These are phyloP conservation scores for Adoxophyes honmai DNA, from an alignment of 1,140 invertebrate species.

Conservation along the genomic window DNA sequence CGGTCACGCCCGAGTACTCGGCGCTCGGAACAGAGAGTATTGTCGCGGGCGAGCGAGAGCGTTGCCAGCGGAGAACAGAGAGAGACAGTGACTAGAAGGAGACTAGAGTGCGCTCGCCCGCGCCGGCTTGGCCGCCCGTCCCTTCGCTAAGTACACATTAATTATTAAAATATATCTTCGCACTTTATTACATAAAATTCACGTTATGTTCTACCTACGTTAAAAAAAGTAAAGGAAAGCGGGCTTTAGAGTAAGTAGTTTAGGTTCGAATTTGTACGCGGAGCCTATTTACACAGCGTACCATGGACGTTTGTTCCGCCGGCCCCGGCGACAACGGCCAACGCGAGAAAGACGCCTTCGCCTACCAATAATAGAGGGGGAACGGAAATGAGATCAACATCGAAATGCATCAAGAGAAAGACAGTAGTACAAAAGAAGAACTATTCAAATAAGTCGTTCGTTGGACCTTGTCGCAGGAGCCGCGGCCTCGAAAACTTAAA, in stretches of 20 bases:
- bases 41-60: slow-evolving; percentile 64
- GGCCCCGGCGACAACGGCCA: slow-evolving; percentile 40
- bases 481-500: slow-evolving; percentile 67
- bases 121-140: slow-evolving; percentile 67
- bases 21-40: slow-evolving; percentile 59
- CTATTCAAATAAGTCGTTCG: slow-evolving; percentile 22
- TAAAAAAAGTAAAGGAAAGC: slow-evolving; percentile 70
- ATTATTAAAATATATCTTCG: slow-evolving; percentile 77
- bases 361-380: slow-evolving; percentile 29
- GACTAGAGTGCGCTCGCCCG: slow-evolving; percentile 48
- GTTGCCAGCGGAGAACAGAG: slow-evolving; percentile 38
- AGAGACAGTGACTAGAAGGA: slow-evolving; percentile 17
- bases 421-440: slow-evolving; percentile 23
- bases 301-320: slow-evolving; percentile 72
- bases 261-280: slow-evolving; percentile 71
- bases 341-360: slow-evolving; percentile 30
- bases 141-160: slow-evolving; percentile 70
- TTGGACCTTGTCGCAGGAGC: slow-evolving; percentile 41
- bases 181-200: slow-evolving; percentile 77
- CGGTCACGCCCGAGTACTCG: slow-evolving; percentile 55
- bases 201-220: slow-evolving; percentile 75
- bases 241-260: slow-evolving; percentile 65
- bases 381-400: slow-evolving; percentile 45
- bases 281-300: slow-evolving; percentile 74
- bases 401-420: slow-evolving; percentile 31